Base-by-base conservation (phyloP, 2,888 invertebrate genomes). In the Ophioninae sp. region DNA sequence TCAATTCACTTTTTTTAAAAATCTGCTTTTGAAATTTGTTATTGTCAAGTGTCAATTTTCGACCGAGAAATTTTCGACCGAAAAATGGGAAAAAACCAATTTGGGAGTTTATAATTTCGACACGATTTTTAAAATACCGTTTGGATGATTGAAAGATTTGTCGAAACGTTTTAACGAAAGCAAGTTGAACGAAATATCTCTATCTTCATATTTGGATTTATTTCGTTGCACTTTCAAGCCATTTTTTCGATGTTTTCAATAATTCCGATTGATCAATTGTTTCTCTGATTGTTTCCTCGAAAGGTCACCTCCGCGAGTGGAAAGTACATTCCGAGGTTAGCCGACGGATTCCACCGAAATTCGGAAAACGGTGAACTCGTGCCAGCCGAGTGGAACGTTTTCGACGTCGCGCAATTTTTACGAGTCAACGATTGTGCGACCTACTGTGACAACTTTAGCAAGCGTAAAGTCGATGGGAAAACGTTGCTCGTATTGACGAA, bases 391-490 rank as follows among this genome's bases (percentile, higher is more conserved):
- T 98, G 98, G 99, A 96, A 95, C 85, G 95, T 96, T 0, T 94
- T 95, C 87, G 98, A 98, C 91, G 98, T 98, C 9, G 97, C 97
- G 30, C 96, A 97, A 92, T 99, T 98, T 93, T 95, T 99, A 74
- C 95, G 97, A 69, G 96, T 97, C 64, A 98, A 98, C 92, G 98
- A 98, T 91, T 95, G 95, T 91, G 94, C 94, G 63, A 93, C 94
- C 0, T 95, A 95, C 87, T 94, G 94, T 89, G 95, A 95, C 89
- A 94, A 94, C 86, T 95, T 95, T 91, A 93, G 93, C 84, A 93
- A 94, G 89, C 90, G 91, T 94, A 95, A 95, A 92, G 96, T 98
- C 85, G 96, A 97, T 88, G 98, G 99, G 0, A 95, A 96, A 83
- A 95, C 95, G 91, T 94, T 99, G 90, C 94, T 98, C 83, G 95